These are phyloP conservation scores for Oplegnathus fasciatus DNA, from an alignment of 2,113 vertebrate genomes.

Conservation along the genomic window DNA sequence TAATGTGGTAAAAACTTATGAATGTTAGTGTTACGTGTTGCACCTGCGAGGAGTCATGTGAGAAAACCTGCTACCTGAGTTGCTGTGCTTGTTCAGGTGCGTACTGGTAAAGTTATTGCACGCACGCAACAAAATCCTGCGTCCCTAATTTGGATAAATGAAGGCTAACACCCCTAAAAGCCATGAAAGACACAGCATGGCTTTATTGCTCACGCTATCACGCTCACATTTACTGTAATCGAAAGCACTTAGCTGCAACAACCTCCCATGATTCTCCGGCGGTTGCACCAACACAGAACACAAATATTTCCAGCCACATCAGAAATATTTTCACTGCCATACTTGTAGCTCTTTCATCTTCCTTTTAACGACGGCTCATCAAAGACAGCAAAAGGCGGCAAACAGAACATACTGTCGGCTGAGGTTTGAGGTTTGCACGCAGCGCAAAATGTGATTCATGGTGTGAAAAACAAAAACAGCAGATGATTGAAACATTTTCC, in stretches of 20 bases:
- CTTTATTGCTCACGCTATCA: conserved; percentile 10
- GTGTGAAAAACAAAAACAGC: conserved; percentile 48
- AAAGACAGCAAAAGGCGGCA: conserved; percentile 3
- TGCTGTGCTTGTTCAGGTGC: neutral
- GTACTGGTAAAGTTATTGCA: no score
- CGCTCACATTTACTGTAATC: conserved; percentile 29
- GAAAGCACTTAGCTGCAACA: conserved; percentile 26
- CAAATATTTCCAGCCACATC: conserved; percentile 49
- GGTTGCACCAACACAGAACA: conserved; percentile 18
- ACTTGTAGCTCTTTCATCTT: conserved; percentile 37
- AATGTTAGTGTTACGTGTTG: neutral
- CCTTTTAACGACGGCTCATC: conserved; percentile 36
- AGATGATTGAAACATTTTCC: conserved; percentile 48
- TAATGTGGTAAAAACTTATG: conserved; percentile 18
- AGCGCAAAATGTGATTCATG: conserved; percentile 26
- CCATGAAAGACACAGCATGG: neutral
- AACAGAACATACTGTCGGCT: conserved; percentile 11
- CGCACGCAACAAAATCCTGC: neutral
- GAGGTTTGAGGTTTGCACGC: conserved; percentile 58
- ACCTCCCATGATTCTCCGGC: conserved; percentile 21
- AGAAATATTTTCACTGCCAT: conserved; percentile 14
- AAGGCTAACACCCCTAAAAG: neutral
- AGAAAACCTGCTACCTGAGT: conserved; percentile 38
- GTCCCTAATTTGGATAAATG: neutral
- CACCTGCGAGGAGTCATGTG: conserved; percentile 12